Base-by-base conservation (phyloP, 2,888 invertebrate genomes). In the Byasa hedistus region DNA sequence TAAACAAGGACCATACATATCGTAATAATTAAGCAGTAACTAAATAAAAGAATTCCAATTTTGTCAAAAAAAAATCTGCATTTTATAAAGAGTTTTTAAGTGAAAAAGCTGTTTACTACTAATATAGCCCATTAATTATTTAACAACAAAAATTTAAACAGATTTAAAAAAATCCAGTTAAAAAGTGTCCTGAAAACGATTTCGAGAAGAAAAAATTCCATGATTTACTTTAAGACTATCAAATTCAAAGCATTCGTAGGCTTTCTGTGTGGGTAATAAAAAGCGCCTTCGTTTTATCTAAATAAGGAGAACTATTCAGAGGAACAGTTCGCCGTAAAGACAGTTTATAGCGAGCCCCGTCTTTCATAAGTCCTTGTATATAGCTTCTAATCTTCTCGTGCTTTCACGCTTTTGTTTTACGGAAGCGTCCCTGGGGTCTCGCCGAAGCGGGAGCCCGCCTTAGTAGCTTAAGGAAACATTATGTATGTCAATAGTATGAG, bases 401-500 rank as follows among this genome's bases (percentile, higher is more conserved):
- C 78, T 84, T 83, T 82, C 80, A 80, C 79, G 79, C 83, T 81
- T 84, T 87, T 88, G 85, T 88, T 84, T 85, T 81, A 81, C 63
- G 79, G 80, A 83, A 83, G 81, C 73, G 76, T 84, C 84, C 83
- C 85, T 73, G 68, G 84, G 81, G 86, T 70, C 73, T 67, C 70
- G 68, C 66, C 72, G 72, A 71, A 75, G 75, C 75, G 66, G 73
- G 64, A 70, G 56, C 70, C 73, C 77, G 73, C 76, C 78, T 78
- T 74, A 71, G 74, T 75, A 76, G 76, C 80, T 82, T 72, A 73
- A 71, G 73, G 79, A 82, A 82, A 85, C 83, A 89, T 89, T 89
- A 89, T 90, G 88, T 86, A 76, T 85, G 87, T 87, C 90, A 88
- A 89, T 89, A 87, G 85, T 80, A 80, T 73, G 78, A 82, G 81